A percentile compares a stretch with the other conserved stretches of the same genome.
Conservation (phyloP, 2,888 invertebrate species). For the Venusia cambrica region DNA sequence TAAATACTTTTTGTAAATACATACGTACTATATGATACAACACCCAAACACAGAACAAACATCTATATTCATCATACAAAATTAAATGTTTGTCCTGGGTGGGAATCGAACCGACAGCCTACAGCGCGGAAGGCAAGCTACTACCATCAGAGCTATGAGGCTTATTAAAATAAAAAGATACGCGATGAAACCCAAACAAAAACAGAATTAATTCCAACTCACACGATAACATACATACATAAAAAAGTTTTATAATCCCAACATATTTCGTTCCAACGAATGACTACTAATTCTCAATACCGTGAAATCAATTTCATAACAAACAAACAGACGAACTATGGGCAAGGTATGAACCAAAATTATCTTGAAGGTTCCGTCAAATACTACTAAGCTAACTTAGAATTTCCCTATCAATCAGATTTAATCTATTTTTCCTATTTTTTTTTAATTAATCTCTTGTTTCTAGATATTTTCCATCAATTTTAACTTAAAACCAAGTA, state of each 20-base stretch:
- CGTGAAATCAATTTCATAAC: constrained; percentile 39
- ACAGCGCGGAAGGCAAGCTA: too few species aligned
- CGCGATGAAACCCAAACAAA: constrained; percentile 8
- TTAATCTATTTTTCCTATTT: too few species aligned
- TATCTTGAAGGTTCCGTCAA: constrained; percentile 22
- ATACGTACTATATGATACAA: too few species aligned
- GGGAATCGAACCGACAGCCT: too few species aligned
- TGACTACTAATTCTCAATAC: constrained; percentile 10
- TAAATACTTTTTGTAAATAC: too few species aligned
- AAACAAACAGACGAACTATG: constrained; percentile 26
- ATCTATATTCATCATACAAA: too few species aligned
- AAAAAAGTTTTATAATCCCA: constrained; percentile 18
- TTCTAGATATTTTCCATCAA: too few species aligned
- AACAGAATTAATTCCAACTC: constrained; percentile 3
- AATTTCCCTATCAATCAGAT: too few species aligned
- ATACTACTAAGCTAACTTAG: not conserved
- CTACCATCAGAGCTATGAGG: not conserved
- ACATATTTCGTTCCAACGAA: constrained; percentile 17
- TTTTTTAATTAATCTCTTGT: too few species aligned
- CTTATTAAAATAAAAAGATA: constrained; percentile 1
- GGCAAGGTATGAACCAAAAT: constrained; percentile 3
- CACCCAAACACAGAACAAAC: too few species aligned
- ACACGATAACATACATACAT: constrained; percentile 8
- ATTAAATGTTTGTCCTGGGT: too few species aligned
- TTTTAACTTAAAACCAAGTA: too few species aligned